Base-by-base conservation (phyloP, 2,113 vertebrate genomes). In the Cranoglanis bouderius region DNA sequence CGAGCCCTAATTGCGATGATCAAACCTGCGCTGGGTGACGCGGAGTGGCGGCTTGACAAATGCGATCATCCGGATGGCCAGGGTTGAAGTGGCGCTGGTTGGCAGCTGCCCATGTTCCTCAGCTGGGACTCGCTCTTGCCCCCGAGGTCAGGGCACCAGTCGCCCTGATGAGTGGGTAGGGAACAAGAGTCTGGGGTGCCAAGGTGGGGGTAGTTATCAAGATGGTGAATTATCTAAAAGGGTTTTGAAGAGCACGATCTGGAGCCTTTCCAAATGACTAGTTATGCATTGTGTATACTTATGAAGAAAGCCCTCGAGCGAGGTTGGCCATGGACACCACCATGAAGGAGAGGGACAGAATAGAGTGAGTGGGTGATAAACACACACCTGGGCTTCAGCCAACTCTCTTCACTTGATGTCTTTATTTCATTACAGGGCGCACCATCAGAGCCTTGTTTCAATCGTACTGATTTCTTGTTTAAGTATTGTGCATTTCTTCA, bases 21-120 rank as follows among this genome's bases (percentile, higher is more conserved):
- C 94, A 95, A 93, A 92, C 91, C 89, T 85, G 88, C 65, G 67
- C 87, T 29, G 85, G 87, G 83, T 96, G 95, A 96, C 94, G n/a
- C 91, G 88, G 93, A 94, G 93, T 96, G 96, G 96, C 95, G 94
- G 94, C 93, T 94, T 96, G 95, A 96, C 96, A 96, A 94, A 96
- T 86, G 93, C 93, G 92, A 93, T 96, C 95, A 96, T 95, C 94
- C 94, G 93, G 94, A 95, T 94, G 92, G 91, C 89, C 90, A 13
- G 75, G 93, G 93, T 94, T 96, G 95, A 95, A 95, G 93, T 92
- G 93, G 93, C 88, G 70, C 89, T 94, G 93, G 91, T 95, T 96
- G 95, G 95, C 96, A 96, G 95, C 94, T 96, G 94, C 95, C 94
- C 93, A 53, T 82, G 91, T 94, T 95, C 93, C 94, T 96, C 95